Base-by-base conservation (phyloP, 2,888 invertebrate genomes). In the Shargacucullia verbasci region DNA sequence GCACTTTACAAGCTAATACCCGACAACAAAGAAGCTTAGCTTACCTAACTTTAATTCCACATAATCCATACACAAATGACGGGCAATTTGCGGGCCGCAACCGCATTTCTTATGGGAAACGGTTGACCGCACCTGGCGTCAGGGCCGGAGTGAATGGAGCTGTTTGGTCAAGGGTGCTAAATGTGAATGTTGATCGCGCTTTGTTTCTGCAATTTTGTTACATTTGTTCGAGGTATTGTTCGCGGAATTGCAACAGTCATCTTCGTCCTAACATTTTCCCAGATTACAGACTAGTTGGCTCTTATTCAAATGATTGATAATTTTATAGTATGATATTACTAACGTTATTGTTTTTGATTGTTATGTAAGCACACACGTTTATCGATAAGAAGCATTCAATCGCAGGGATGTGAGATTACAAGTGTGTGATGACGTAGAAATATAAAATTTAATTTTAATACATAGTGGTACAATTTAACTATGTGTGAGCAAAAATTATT, bases 21-120 rank as follows among this genome's bases (percentile, higher is more conserved):
- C 33, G 15, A 63, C 61, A 74, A 74, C 73, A 73, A 74, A 70
- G 73, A 73, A 74, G 64, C 48, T 65, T 50, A 70, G 59, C 70
- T 84, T 80, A 79, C 73, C 72, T 71, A 78, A 83, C 77, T 63
- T 60, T 83, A 85, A 84, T 83, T 73, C 61, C 73, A 80, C 73
- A 73, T 80, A 78, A 81, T 78, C 76, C 76, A 65, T 77, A 74
- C 61, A 62, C 72, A 81, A 83, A 83, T 83, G 76, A 75, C 73
- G 60, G 70, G 76, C 67, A 81, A 85, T 82, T 82, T 78, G 62
- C 60, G 44, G 44, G 65, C 71, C 76, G 75, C 78, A 76, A 77
- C 79, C 68, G 50, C 79, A 78, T 80, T 82, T 80, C 81, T 62
- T 83, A 84, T 86, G 84, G 81, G 86, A 86, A 86, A 82, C 75